These are phyloP conservation scores for Drosophila kambysellisi DNA, from an alignment of 2,888 invertebrate genomes.

Conservation along the genomic window DNA sequence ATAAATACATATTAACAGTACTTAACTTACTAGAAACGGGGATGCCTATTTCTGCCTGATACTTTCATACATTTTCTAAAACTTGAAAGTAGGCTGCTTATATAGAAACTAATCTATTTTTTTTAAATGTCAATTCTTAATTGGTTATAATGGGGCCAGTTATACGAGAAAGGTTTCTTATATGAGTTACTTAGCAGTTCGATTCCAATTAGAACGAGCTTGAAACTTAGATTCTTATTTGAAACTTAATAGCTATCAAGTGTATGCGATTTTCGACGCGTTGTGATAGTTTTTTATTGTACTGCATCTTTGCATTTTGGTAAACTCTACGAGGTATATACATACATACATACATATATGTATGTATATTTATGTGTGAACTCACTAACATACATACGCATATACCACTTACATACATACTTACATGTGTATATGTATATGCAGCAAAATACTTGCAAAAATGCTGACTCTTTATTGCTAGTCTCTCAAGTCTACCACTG, in stretches of 20 bases:
- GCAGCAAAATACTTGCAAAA: background rate
- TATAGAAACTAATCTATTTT: background rate
- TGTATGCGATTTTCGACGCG: background rate
- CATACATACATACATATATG: background rate
- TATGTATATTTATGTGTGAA: background rate
- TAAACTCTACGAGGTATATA: background rate
- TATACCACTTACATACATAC: background rate
- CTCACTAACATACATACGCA: background rate
- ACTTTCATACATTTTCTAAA: background rate
- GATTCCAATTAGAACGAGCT: background rate
- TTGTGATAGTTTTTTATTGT: background rate
- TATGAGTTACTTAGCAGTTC: background rate
- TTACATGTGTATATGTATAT: background rate
- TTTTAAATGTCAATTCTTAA: background rate
- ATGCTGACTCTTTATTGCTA: constrained; percentile 13
- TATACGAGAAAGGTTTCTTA: too few species aligned
- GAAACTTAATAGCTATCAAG: background rate
- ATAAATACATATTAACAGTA: background rate
- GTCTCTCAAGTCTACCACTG: constrained; percentile 10
- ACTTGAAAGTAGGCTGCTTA: background rate
- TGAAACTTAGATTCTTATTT: background rate
- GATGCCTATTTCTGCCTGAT: background rate
- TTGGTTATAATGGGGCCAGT: background rate
- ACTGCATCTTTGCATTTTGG: background rate
- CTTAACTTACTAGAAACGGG: background rate